These are phyloP conservation scores for Tipula vernalis DNA, from an alignment of 2,888 invertebrate genomes.

Conservation along the genomic window DNA sequence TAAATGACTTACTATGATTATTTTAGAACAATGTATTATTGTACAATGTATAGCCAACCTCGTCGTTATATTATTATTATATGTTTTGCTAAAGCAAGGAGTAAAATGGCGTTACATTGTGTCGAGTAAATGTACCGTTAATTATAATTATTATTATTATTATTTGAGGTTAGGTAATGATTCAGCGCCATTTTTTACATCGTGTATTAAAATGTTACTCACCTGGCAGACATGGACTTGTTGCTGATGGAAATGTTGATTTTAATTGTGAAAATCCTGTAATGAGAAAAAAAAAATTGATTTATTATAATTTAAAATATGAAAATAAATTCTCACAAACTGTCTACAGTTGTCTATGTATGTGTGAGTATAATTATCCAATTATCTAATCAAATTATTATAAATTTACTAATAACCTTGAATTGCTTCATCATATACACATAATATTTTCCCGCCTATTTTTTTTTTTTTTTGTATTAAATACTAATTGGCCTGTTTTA, in stretches of 20 bases:
- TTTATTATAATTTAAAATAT: not conserved
- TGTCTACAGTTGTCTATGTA: not conserved
- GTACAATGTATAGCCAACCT: not conserved
- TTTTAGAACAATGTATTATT: not conserved
- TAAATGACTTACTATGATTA: not conserved
- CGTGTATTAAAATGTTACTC: constrained; percentile 17
- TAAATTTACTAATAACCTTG: not conserved
- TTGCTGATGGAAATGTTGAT: constrained; percentile 25
- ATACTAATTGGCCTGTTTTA: not conserved
- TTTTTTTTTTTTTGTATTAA: not conserved
- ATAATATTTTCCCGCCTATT: not conserved
- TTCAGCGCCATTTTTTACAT: not conserved
- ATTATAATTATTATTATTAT: not conserved
- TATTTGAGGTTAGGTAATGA: not conserved
- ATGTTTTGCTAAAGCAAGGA: not conserved
- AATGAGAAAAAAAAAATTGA: constrained; percentile 15
- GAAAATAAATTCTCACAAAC: not conserved
- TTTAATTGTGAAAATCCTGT: constrained; percentile 33
- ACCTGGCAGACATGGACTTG: constrained; percentile 30
- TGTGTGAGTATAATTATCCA: not conserved
- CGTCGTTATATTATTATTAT: not conserved
- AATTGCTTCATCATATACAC: not conserved
- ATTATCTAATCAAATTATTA: constrained; percentile 11
- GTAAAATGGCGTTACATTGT: not conserved
- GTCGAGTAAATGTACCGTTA: not conserved